These are phyloP conservation scores for Stigmatopora argus DNA, from an alignment of 2,113 vertebrate genomes.

Conservation along the genomic window DNA sequence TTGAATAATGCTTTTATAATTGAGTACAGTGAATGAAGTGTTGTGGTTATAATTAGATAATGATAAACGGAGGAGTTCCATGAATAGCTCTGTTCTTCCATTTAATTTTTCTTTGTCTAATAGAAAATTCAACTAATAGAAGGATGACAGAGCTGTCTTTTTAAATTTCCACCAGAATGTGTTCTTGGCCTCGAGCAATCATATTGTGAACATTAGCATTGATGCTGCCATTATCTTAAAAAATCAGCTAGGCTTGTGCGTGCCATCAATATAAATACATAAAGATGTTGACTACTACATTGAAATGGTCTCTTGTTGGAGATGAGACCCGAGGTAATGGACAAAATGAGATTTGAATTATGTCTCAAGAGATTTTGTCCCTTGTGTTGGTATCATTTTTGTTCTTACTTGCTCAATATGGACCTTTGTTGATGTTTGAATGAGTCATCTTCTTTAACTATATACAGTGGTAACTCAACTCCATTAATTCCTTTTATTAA, in stretches of 20 bases:
- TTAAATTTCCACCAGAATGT: slow-evolving; percentile 17
- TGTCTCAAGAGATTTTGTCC: slow-evolving; percentile 7
- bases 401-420: slow-evolving; percentile 19
- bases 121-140: background rate
- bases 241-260: slow-evolving; percentile 31
- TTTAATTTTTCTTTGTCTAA: background rate
- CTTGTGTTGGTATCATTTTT: slow-evolving; percentile 22
- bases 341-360: background rate
- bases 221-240: slow-evolving; percentile 41
- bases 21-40: slow-evolving; percentile 32
- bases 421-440: slow-evolving; percentile 14
- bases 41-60: slow-evolving; percentile 30
- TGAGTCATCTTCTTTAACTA: slow-evolving; percentile 2
- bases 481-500: too few relatives aligned
- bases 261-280: slow-evolving; percentile 19
- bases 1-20: background rate
- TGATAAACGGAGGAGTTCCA: background rate
- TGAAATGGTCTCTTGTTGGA: background rate
- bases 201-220: slow-evolving; percentile 35
- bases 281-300: slow-evolving; percentile 6
- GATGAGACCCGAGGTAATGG: slow-evolving; percentile 17
- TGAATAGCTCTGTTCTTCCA: background rate
- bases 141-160: slow-evolving; percentile 1
- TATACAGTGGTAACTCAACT: too few relatives aligned
- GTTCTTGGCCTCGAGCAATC: slow-evolving; percentile 9